A percentile compares a stretch with the other conserved stretches of the same genome.
These are phyloP conservation scores for Momotus momota DNA, from an alignment of 2,797 vertebrate species.

Conservation along the genomic window DNA sequence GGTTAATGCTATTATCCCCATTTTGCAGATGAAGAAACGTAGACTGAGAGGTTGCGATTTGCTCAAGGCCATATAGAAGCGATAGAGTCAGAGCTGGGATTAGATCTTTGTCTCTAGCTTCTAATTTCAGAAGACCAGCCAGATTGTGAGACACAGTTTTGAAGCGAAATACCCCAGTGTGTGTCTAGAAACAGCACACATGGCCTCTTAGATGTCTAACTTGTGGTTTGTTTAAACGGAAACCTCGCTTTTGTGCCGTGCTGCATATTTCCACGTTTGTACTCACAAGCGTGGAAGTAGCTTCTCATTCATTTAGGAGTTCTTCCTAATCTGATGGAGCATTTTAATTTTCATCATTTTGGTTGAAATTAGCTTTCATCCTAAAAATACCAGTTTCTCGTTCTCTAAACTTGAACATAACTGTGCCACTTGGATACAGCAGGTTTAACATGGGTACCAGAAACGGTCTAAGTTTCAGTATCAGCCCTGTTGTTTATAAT, in stretches of 20 bases:
- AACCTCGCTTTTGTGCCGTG: background rate
- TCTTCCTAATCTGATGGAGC: background rate
- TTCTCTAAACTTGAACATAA: background rate
- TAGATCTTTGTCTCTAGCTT: constrained; percentile 50
- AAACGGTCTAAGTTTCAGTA: background rate
- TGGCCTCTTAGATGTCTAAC: background rate
- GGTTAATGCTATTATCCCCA: constrained; percentile 72
- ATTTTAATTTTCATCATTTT: background rate
- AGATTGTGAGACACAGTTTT: background rate
- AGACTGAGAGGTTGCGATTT: constrained; percentile 63
- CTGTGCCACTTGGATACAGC: background rate
- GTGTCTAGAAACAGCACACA: background rate
- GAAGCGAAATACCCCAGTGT: background rate
- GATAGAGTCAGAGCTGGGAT: constrained; percentile 41
- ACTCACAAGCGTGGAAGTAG: background rate
- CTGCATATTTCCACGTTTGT: background rate
- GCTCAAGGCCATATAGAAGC: constrained; percentile 57
- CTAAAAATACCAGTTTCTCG: background rate
- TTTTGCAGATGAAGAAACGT: constrained; percentile 74
- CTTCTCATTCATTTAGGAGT: background rate
- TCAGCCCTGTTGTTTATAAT: background rate
- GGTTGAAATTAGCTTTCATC: background rate
- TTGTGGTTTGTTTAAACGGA: background rate
- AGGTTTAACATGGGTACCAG: background rate
- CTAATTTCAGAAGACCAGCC: constrained; percentile 34